phyloP scores from a whole-genome alignment of 2,113 vertebrate species.

The Climacteris rufus region DNA sequence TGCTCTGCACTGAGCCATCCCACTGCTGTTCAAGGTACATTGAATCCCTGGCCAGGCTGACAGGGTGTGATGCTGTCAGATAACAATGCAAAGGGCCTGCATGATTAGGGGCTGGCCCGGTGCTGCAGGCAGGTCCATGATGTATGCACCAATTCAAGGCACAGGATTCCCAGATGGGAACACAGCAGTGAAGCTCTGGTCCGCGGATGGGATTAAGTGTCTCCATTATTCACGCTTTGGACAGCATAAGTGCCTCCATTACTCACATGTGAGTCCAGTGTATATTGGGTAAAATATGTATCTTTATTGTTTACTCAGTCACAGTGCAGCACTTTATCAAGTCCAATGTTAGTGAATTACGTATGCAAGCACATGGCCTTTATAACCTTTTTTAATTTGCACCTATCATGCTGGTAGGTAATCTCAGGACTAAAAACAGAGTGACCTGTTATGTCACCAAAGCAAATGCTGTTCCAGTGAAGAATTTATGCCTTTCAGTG shows the following conservation, averaged over 20 bases:
- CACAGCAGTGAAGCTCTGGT: accelerated
- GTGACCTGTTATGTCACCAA: not conserved
- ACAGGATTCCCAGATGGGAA: not conserved
- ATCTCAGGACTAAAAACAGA: not conserved
- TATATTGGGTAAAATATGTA: conserved; percentile 16
- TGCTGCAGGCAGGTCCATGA: not conserved
- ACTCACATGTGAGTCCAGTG: not conserved
- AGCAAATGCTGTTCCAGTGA: not conserved
- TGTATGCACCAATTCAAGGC: not conserved
- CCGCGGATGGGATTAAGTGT: not conserved
- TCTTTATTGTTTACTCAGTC: conserved; percentile 1
- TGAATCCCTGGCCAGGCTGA: not conserved
- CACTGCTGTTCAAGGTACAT: not conserved
- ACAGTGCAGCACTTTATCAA: not conserved
- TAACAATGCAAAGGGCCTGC: not conserved
- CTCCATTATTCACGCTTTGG: conserved; percentile 37
- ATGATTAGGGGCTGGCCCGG: not conserved
- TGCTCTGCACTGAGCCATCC: not conserved
- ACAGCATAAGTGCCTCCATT: conserved; percentile 45
- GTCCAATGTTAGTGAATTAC: not conserved
- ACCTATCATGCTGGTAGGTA: not conserved
- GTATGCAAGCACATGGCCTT: not conserved
- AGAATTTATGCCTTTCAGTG: not conserved
- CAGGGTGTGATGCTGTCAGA: not conserved
- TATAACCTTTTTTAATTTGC: not conserved